Evolutionary conservation across 2,113 vertebrate species (phyloP).

Genomic region (Lichenostomus cassidix): DNA sequence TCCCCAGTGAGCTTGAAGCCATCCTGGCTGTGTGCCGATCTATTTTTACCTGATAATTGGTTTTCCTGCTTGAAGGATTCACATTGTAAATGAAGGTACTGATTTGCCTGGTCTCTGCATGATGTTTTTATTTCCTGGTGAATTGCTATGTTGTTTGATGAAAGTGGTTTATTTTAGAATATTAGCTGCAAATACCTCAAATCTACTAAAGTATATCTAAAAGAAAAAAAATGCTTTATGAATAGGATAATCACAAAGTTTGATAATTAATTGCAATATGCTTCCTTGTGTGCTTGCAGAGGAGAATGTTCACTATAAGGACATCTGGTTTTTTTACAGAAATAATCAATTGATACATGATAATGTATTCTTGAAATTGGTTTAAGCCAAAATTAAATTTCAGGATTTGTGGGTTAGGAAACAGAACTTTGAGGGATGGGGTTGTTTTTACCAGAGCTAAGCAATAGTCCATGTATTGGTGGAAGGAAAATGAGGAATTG

Average conservation of each 20-base stretch:
- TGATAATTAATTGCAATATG: background rate
- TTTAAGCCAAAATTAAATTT: background rate
- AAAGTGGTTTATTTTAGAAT: background rate
- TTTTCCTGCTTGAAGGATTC: constrained; percentile 45
- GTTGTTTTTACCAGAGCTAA: background rate
- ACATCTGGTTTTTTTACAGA: background rate
- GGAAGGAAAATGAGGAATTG: background rate
- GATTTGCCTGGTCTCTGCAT: constrained; percentile 1
- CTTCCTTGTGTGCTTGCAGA: background rate
- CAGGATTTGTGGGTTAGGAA: background rate
- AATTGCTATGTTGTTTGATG: background rate
- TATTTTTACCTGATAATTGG: constrained; percentile 51
- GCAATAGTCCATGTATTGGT: background rate
- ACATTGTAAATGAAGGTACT: background rate
- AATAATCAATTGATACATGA: background rate
- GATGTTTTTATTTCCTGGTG: constrained; percentile 12
- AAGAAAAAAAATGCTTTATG: background rate
- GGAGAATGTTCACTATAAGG: background rate
- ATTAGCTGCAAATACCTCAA: background rate
- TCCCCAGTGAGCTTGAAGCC: background rate
- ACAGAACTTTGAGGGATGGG: background rate
- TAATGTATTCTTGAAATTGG: background rate
- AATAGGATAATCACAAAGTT: background rate
- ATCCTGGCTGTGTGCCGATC: background rate
- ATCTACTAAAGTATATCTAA: background rate